Base-by-base conservation (phyloP, 2,888 invertebrate species). In the Xylocampa areola region DNA sequence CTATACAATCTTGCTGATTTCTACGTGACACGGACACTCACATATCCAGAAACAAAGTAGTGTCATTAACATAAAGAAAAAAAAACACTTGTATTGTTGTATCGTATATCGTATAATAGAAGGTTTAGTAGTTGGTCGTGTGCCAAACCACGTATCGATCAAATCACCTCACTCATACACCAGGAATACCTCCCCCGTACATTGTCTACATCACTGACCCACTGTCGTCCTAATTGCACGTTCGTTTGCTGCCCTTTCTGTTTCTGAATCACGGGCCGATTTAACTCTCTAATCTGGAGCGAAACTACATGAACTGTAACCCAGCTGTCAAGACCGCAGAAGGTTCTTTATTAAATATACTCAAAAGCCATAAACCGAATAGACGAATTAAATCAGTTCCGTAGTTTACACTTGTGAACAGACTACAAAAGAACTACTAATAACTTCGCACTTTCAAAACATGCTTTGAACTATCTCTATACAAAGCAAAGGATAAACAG, bases 231-330 rank as follows among this genome's bases (percentile, higher is more conserved):
- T 84, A 80, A 81, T 86, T 84, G 80, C 77, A 77, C 75, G 70
- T 76, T 67, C 51, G 23, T 76, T 66, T 44, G 21, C 49, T 81
- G 79, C 85, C 85, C 88, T 88, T 88, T 87, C 64, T 68, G 58
- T 79, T 68, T 77, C 73, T 86, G 87, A 90, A 82, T 88, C 89
- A 87, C 78, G 64, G 54, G 69, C 82, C 59, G 67, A 80, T 79
- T 83, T 81, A 73, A 75, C 30, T 45, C 32, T 45, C 32, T 50
- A 37, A 41, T 44, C 33, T 57, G 30, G 21, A 54, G 16, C 21
- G 47, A 39, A 53, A 41, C 50, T 44, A 44, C 19, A 27, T 16
- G 25, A 49, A 44, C 25, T 21, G 4, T 25, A 17, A 1, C 27
- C 11, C 19, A 39, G 7, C 14, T 35, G 43, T 23, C 10, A 6